Evolutionary conservation across 2,888 invertebrate genomes (phyloP).

Genomic region (Ischnus inquisitorius): DNA sequence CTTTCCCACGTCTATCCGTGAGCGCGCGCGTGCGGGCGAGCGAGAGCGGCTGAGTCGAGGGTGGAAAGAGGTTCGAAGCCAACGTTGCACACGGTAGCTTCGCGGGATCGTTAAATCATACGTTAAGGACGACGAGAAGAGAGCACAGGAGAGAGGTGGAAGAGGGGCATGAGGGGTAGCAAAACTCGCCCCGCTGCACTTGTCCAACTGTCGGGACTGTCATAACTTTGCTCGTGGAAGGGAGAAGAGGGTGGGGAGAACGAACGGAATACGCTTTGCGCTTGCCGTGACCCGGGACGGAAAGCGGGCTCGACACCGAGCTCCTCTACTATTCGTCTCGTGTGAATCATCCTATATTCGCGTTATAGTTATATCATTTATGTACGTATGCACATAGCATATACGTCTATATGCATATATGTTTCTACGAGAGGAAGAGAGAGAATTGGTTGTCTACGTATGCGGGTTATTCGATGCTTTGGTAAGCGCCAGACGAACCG

Average conservation of each 20-base stretch:
- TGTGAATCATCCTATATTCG: slow-evolving; percentile 1
- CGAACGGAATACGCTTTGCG: slow-evolving; percentile 55
- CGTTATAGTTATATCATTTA: not conserved
- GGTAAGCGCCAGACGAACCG: not conserved
- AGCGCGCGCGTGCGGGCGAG: slow-evolving; percentile 1
- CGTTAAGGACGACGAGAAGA: slow-evolving; percentile 63
- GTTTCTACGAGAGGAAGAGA: not conserved
- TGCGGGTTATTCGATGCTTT: not conserved
- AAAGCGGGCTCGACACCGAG: slow-evolving; percentile 16
- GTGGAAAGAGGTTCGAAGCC: slow-evolving; percentile 3
- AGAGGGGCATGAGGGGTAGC: not conserved
- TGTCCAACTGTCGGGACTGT: slow-evolving; percentile 69
- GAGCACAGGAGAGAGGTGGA: not conserved
- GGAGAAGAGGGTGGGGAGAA: not conserved
- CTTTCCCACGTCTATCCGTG: slow-evolving; percentile 49
- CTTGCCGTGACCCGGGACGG: slow-evolving; percentile 51
- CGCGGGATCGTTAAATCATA: slow-evolving; percentile 76
- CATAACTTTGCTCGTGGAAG: slow-evolving; percentile 51
- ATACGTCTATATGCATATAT: not conserved
- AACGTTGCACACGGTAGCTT: slow-evolving; percentile 50
- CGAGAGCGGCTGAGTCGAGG: not conserved
- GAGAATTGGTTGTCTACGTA: not conserved
- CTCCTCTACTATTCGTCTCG: slow-evolving; percentile 2
- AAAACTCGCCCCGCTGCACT: slow-evolving; percentile 67
- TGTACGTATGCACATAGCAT: not conserved